Percentiles rank a stretch among this genome's conserved stretches.
Evolutionary conservation across 2,113 vertebrate genomes (phyloP).

Genomic region (Dryoscopus gambensis): DNA sequence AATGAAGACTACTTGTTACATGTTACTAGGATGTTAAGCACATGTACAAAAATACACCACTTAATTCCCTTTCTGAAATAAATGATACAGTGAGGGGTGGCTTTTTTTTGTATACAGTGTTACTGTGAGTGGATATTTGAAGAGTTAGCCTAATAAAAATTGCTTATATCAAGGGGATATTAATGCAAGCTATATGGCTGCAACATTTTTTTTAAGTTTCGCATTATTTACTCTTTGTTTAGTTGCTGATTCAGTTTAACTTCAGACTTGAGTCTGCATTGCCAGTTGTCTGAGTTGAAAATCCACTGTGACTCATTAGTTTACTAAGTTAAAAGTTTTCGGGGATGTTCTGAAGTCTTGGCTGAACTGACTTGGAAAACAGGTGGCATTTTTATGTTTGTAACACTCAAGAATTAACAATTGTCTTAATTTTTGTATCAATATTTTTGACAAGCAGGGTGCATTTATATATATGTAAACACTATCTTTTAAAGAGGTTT

Average conservation of each 20-base stretch:
- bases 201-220: conserved; percentile 10
- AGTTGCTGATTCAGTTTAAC: conserved; percentile 30
- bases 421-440: conserved; percentile 64
- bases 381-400: conserved; percentile 65
- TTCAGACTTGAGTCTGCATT: conserved; percentile 51
- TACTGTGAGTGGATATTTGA: conserved; percentile 25
- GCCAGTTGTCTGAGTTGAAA: conserved; percentile 60
- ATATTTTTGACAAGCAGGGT: conserved; percentile 57
- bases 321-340: conserved; percentile 67
- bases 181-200: conserved; percentile 20
- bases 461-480: conserved; percentile 47
- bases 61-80: neutral
- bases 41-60: conserved; percentile 9
- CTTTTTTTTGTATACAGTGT: neutral
- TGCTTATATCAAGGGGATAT: conserved; percentile 21
- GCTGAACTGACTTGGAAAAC: conserved; percentile 65
- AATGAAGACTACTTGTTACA: conserved; percentile 31
- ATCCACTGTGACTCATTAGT: conserved; percentile 75
- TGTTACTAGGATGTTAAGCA: conserved; percentile 38
- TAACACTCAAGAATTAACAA: conserved; percentile 51
- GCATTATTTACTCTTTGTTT: conserved; percentile 41
- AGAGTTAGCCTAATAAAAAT: conserved; percentile 17
- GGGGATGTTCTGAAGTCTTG: conserved; percentile 60
- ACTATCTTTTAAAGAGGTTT: conserved; percentile 18
- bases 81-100: neutral